Evolutionary conservation across 35 echinoderm and acorn worm species (phyloP), one percentile per base, ranked within the genome.

Genomic region (Ophiothrix spiculata): DNA sequence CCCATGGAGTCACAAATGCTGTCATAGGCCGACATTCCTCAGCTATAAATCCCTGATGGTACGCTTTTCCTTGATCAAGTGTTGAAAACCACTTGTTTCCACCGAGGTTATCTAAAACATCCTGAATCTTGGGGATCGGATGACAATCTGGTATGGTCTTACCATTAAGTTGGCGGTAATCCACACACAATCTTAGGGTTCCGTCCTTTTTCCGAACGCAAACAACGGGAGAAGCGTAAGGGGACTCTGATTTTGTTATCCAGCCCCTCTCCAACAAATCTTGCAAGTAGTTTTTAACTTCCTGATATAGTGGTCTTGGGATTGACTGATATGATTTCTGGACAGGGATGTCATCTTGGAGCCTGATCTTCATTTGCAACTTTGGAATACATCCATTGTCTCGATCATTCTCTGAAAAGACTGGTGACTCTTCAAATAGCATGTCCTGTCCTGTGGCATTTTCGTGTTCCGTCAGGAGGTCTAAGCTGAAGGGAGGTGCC

Each of bases 1-100:
- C 93, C 88, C 84, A 95, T 19, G 83, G 93, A 0, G 93, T 95
- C 0, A 91, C 88, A 91, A 95, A 95, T 79, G 93, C 89, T 33
- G 93, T 94, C 38, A 90, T 19, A 2, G 83, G 88, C 78, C 80
- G 25, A 74, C 88, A 91, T 35, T 80, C 56, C 19, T 74, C 76
- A 6, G 39, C 32, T 16, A 91, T 91, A 31, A 76, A 94, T 19
- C 92, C 88, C 74, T 94, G 92, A 75, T 94, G 92, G 78, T 94
- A 94, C 0, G 92, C 87, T 38, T 90, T 94, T 8, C 87, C 82
- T 74, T 94, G 92, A 23, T 94, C 88, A 0, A 87, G 40, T 4
- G 76, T 88, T 12, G 35, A 46, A 63, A 88, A 88, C 86, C 86
- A 88, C 4, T 0, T 14, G 34, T 88, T 88, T 56, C 86, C 85